A percentile compares a stretch with the other conserved stretches of the same genome.
These are phyloP conservation scores for Archegozetes longisetosus DNA, from an alignment of 1,140 invertebrate species.

Conservation along the genomic window DNA sequence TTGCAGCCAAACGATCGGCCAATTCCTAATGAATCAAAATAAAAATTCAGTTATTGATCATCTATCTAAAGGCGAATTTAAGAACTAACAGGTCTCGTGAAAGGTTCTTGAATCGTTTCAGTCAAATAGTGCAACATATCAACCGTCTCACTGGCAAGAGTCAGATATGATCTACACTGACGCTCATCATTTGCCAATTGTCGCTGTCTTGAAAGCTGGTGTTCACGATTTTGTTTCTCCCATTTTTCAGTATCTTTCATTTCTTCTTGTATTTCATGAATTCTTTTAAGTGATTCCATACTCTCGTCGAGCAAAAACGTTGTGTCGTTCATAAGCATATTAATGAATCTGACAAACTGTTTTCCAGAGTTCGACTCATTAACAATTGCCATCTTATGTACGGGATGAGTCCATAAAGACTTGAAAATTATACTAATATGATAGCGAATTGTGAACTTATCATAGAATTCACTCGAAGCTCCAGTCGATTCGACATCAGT, in stretches of 20 bases:
- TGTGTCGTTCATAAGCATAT: conserved; percentile 88
- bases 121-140: conserved; percentile 97
- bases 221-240: conserved; percentile 55
- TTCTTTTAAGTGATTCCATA: conserved; percentile 39
- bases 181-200: conserved; percentile 76
- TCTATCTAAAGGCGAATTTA: too few relatives aligned
- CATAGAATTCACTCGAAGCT: conserved; percentile 86
- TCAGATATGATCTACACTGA: conserved; percentile 85
- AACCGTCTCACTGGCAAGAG: conserved; percentile 84
- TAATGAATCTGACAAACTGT: conserved; percentile 80
- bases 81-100: conserved; percentile 52
- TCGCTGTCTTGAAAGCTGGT: conserved; percentile 48
- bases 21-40: conserved; percentile 38
- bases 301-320: conserved; percentile 85
- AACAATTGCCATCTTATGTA: conserved; percentile 57
- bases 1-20: conserved; percentile 78
- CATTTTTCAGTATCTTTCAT: conserved; percentile 35
- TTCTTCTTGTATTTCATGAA: conserved; percentile 32
- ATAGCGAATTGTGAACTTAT: conserved; percentile 88
- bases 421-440: conserved; percentile 90
- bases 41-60: background rate
- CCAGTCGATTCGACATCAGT: conserved; percentile 95
- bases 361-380: conserved; percentile 72
- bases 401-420: conserved; percentile 61
- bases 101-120: conserved; percentile 80